Base-by-base conservation (phyloP, 1,140 invertebrate genomes). In the Archivesica marissinica region DNA sequence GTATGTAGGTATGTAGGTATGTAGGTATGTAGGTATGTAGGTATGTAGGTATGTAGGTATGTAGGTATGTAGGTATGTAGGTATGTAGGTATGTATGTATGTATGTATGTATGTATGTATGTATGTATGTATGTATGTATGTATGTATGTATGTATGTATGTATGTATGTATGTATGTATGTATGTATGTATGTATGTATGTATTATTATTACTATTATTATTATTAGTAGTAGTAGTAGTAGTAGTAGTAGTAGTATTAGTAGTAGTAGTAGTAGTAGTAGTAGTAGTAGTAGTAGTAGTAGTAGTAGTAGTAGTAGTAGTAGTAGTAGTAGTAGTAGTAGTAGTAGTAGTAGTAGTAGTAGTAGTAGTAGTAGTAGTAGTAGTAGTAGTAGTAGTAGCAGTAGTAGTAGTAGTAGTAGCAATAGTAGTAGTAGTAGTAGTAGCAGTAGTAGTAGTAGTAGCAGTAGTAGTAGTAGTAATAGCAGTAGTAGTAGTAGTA, bases 401-500 rank as follows among this genome's bases (percentile, higher is more conserved):
- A 6, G 54, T 28, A 59, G 17, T n/a, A 59, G 17, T 17, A 59
- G 28, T 30, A 59, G 3, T 17, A 59, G 28, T 17, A 59, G 28
- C 54, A 59, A n/a, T 30, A 59, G 28, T 25, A 28, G 4, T 30
- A 28, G 28, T 4, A 59, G 23, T 30, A 28, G 54, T 9, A 28
- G 23, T 17, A 59, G 23, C 25, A 59, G 54, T 30, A 59, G 28
- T 28, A 59, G 28, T 2, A 59, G 28, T 17, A 59, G 28, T 30
- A 59, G 54, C n/a, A 59, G 28, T 30, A 59, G 28, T 4, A 59
- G 28, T 25, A 7, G 33, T 50, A 50, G 41, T 15, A 77, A 17
- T 50, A 68, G 74, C 3, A 28, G 64, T n/a, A 68, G 64, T 9
- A 68, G 64, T 38, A 68, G 20, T 38, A 68, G 35, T 39, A 68